Evolutionary conservation across 2,113 vertebrate species (phyloP).

Genomic region (Chamaea fasciata): DNA sequence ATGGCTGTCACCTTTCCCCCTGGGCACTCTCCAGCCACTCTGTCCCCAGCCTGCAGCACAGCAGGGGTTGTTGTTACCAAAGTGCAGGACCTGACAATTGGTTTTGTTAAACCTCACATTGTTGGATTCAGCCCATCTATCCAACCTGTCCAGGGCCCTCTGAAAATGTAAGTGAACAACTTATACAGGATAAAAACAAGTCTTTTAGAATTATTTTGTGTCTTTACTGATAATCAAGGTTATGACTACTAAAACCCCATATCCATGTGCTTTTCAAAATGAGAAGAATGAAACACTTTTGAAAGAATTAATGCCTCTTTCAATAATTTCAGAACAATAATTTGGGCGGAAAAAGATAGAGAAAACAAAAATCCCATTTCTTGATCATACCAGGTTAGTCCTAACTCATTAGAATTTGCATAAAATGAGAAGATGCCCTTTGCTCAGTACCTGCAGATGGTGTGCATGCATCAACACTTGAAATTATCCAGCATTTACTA

Average conservation of each 20-base stretch:
- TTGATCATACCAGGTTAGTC: background rate
- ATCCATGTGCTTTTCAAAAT: background rate
- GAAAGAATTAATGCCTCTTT: background rate
- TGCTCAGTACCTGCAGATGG: background rate
- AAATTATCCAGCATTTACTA: background rate
- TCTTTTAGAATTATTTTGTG: background rate
- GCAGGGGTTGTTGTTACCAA: background rate
- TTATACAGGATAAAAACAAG: background rate
- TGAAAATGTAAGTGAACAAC: background rate
- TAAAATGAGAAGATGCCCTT: background rate
- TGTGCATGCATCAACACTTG: background rate
- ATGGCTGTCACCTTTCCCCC: background rate
- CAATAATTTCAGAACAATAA: background rate
- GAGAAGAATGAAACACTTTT: background rate
- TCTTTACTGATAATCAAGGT: background rate
- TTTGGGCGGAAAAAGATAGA: fast-evolving
- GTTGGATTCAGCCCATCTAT: background rate
- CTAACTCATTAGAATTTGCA: background rate
- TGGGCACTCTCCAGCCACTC: background rate
- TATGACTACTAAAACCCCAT: background rate
- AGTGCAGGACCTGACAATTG: background rate
- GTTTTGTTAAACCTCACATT: background rate
- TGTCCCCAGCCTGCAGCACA: background rate
- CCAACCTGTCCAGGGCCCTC: too few species aligned
- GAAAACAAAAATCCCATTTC: background rate